Percentiles rank a stretch among this genome's conserved stretches.
These are phyloP conservation scores for Aspidoscelis tigris DNA, from an alignment of 2,113 vertebrate species.

Conservation along the genomic window DNA sequence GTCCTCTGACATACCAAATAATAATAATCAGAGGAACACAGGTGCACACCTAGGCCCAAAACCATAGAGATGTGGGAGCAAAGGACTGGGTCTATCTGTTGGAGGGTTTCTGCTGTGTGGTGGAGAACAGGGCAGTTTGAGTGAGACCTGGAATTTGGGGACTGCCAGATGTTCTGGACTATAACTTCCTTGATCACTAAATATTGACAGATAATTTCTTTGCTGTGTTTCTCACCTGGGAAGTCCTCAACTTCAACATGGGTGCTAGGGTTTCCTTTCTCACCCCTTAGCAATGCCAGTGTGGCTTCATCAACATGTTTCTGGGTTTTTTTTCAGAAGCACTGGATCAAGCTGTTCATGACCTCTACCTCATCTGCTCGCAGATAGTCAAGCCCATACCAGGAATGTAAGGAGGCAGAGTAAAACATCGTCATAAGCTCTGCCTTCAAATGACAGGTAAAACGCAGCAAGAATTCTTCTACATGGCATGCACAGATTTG, in stretches of 20 bases:
- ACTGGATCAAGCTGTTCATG: neutral
- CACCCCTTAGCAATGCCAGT: neutral
- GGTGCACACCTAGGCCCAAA: neutral
- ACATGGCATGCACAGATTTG: neutral
- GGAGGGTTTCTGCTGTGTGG: neutral
- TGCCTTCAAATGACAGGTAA: neutral
- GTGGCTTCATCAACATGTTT: neutral
- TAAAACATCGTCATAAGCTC: neutral
- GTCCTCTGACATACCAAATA: neutral
- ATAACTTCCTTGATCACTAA: too few species aligned
- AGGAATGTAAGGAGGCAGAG: constrained; percentile 5
- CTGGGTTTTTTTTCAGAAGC: neutral
- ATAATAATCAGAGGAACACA: constrained; percentile 14
- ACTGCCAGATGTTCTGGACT: neutral
- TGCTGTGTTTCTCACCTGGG: neutral
- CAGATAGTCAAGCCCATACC: neutral
- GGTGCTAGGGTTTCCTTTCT: neutral
- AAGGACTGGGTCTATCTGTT: neutral
- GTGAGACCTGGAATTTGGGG: too few species aligned
- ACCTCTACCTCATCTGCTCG: neutral
- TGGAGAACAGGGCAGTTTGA: neutral
- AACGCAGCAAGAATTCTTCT: neutral
- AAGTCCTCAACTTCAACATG: neutral
- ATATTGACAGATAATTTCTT: too few species aligned
- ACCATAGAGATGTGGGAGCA: neutral